Conservation (phyloP, 2,113 vertebrate species). For the Mobula hypostoma region DNA sequence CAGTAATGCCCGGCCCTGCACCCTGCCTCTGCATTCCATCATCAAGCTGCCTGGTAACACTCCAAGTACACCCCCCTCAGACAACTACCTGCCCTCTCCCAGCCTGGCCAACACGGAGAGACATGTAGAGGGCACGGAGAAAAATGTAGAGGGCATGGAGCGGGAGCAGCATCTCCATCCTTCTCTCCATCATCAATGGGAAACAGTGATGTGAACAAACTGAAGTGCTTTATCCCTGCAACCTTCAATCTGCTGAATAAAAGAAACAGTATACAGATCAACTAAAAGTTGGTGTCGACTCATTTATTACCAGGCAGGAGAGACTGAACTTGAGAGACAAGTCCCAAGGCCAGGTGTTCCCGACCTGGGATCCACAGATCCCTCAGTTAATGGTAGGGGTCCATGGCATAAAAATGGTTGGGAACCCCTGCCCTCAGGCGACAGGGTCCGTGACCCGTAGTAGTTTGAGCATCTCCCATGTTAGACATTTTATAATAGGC, state of each 20-base stretch:
- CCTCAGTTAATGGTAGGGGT: too few relatives aligned
- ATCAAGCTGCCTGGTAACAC: constrained; percentile 45
- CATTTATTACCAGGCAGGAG: not conserved
- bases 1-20: constrained; percentile 42
- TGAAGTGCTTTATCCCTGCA: not conserved
- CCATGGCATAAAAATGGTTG: too few relatives aligned
- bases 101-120: constrained; percentile 4
- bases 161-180: constrained; percentile 8
- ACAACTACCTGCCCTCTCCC: constrained; percentile 40
- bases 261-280: not conserved
- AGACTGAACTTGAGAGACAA: not conserved
- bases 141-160: constrained; percentile 35
- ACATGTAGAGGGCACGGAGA: constrained; percentile 37
- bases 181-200: not conserved
- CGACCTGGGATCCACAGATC: too few relatives aligned
- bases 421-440: too few relatives aligned
- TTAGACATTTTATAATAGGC: not conserved
- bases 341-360: too few relatives aligned
- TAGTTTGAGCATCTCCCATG: not conserved
- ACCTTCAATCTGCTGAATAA: not conserved
- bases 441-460: too few relatives aligned
- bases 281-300: not conserved
- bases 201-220: not conserved
- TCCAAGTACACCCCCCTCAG: constrained; percentile 39
- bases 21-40: constrained; percentile 42